Conservation (phyloP, 2,113 vertebrate species). For the Pyrgilauda ruficollis region DNA sequence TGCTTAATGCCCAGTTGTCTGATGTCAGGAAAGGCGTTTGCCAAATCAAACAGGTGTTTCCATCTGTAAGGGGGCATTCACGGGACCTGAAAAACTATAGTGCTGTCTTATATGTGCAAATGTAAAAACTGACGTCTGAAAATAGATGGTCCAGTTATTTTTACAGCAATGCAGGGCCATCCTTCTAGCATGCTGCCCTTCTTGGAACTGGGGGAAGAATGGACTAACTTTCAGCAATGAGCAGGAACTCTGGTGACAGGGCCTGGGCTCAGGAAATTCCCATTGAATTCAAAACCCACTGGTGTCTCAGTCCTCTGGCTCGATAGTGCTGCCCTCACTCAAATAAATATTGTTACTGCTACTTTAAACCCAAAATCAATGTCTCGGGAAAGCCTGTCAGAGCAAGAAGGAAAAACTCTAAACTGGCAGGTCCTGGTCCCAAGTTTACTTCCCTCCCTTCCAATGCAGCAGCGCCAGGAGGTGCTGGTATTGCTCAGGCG, state of each 20-base stretch:
- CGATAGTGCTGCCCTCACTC: background rate
- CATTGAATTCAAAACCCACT: background rate
- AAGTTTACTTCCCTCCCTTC: background rate
- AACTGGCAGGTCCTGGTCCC: background rate
- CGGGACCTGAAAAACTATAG: background rate
- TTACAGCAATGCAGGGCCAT: background rate
- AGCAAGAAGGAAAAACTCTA: background rate
- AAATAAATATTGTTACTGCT: background rate
- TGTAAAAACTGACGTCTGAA: conserved; percentile 29
- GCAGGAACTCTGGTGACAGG: background rate
- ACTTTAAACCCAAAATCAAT: background rate
- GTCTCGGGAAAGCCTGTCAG: background rate
- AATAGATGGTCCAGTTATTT: conserved; percentile 34
- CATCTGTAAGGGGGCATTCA: background rate
- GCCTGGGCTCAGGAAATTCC: background rate
- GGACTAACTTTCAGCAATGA: background rate
- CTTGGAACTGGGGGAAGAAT: background rate
- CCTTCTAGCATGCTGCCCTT: background rate
- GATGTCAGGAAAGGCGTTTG: background rate
- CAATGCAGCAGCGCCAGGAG: background rate
- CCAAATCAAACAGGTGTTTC: conserved; percentile 56
- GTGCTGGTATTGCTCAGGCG: background rate
- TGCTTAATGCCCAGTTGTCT: conserved; percentile 39
- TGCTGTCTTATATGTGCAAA: background rate
- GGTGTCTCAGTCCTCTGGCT: background rate